Evolutionary conservation across 2,113 vertebrate species (phyloP), one percentile per base, ranked within the genome.

Genomic region (Hipposideros armiger): DNA sequence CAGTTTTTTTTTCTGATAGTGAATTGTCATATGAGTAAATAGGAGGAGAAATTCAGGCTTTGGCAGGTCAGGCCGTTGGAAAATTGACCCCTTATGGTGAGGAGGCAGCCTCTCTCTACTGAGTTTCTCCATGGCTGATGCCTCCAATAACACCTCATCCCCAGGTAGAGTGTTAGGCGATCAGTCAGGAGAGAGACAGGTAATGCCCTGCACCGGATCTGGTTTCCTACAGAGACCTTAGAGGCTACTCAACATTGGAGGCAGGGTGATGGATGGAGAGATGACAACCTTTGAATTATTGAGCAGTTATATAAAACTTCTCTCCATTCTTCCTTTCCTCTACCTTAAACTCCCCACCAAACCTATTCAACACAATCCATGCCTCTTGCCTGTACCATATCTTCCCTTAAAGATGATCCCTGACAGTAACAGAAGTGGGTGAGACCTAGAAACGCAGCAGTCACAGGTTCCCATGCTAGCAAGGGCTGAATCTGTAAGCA

Each of bases 231-330:
- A 69, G 77, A 84, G 69, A 76, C 56, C 90, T 95, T 3, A 78
- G 83, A 67, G 72, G 69, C 64, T 66, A 30, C 90, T 88, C 89
- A n/a, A 32, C 64, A 30, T 74, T 72, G 73, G 67, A 30, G 40
- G 62, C 0, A 0, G 20, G 50, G 50, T 54, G 30, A 95, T 81
- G 73, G 92, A 73, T 69, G 45, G 67, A 82, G 81, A 94, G 77
- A 86, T 30, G 85, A 90, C 72, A 52, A 54, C 50, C 77, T 95
- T 19, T 96, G 69, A 97, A 95, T 97, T 97, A 96, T 58, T 96
- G 80, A 96, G 78, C 36, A 86, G 89, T 81, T 95, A 95, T 11
- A 87, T 76, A 92, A 97, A 81, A 87, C 80, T 52, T 95, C 45
- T 73, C 4, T 76, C 70, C 64, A 13, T 50, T 40, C 78, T 84